Percentiles rank a stretch among this genome's conserved stretches.
These are phyloP conservation scores for Lepas anatifera DNA, from an alignment of 2,888 invertebrate genomes.

Conservation along the genomic window DNA sequence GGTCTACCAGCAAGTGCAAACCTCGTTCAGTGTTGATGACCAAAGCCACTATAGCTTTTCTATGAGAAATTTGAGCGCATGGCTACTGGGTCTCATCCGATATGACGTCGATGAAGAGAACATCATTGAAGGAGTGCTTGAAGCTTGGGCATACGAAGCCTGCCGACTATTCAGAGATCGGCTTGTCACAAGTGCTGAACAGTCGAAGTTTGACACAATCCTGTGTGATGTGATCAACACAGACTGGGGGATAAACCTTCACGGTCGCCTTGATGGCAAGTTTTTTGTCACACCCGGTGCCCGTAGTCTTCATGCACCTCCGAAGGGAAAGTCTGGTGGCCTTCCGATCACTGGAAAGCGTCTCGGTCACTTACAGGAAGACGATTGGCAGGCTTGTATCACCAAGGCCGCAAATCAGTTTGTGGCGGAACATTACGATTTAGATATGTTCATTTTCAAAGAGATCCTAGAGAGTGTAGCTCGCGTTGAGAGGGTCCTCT, in stretches of 20 bases:
- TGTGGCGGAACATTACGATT: slow-evolving; percentile 45
- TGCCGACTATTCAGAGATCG: slow-evolving; percentile 60
- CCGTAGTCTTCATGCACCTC: too few relatives aligned
- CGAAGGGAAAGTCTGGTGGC: too few relatives aligned
- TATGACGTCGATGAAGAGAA: slow-evolving; percentile 38
- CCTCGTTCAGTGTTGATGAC: slow-evolving; percentile 42
- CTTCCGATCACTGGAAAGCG: slow-evolving; percentile 35
- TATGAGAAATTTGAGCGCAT: slow-evolving; percentile 57
- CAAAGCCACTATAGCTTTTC: slow-evolving; percentile 60
- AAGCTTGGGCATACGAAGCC: slow-evolving; percentile 64
- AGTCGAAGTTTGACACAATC: slow-evolving; percentile 49
- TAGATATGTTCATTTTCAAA: slow-evolving; percentile 49
- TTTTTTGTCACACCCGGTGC: slow-evolving; percentile 23
- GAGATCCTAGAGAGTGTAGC: slow-evolving; percentile 54
- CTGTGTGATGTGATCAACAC: slow-evolving; percentile 33
- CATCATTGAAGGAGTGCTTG: slow-evolving; percentile 16
- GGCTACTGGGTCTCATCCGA: slow-evolving; percentile 52
- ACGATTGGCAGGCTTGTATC: slow-evolving; percentile 50
- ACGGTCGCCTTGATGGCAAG: slow-evolving; percentile 16
- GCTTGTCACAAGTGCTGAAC: slow-evolving; percentile 51
- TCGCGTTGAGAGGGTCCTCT: slow-evolving; percentile 48
- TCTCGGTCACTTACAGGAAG: slow-evolving; percentile 34
- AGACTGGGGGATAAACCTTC: slow-evolving; percentile 24
- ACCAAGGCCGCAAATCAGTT: slow-evolving; percentile 44
- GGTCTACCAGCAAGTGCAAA: slow-evolving; percentile 52